phyloP scores from a whole-genome alignment of 1,140 invertebrate species.

The Bombus pyrosoma region DNA sequence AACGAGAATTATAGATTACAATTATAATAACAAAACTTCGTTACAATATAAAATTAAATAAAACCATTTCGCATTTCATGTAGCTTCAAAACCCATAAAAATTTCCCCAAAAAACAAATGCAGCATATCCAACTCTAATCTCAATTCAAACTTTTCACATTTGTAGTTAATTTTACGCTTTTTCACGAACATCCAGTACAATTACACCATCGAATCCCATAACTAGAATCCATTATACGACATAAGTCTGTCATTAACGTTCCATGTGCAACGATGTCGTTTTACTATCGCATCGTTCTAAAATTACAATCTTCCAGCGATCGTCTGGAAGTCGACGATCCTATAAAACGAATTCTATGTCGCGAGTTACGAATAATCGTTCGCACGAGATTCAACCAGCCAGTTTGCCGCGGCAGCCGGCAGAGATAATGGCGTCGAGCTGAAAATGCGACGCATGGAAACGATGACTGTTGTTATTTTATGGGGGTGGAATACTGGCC shows the following conservation, averaged over 20 bases:
- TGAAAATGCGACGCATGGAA: conserved; percentile 67
- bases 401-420: neutral
- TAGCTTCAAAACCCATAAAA: neutral
- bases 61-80: neutral
- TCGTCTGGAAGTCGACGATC: conserved; percentile 3
- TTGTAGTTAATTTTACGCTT: neutral
- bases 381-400: neutral
- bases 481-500: conserved; percentile 37
- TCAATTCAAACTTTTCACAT: neutral
- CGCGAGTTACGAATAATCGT: conserved; percentile 31
- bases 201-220: no score
- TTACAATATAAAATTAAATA: neutral
- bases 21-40: neutral
- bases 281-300: neutral
- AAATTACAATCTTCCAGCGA: neutral
- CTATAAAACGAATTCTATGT: conserved; percentile 30
- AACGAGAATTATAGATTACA: neutral
- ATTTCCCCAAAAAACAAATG: neutral
- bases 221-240: no score
- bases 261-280: neutral
- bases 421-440: conserved; percentile 64
- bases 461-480: conserved; percentile 70
- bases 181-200: no score
- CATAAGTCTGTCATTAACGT: no score
- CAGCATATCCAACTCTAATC: no score